These are phyloP conservation scores for Marasmarcha lunaedactyla DNA, from an alignment of 2,888 invertebrate species.

Conservation along the genomic window DNA sequence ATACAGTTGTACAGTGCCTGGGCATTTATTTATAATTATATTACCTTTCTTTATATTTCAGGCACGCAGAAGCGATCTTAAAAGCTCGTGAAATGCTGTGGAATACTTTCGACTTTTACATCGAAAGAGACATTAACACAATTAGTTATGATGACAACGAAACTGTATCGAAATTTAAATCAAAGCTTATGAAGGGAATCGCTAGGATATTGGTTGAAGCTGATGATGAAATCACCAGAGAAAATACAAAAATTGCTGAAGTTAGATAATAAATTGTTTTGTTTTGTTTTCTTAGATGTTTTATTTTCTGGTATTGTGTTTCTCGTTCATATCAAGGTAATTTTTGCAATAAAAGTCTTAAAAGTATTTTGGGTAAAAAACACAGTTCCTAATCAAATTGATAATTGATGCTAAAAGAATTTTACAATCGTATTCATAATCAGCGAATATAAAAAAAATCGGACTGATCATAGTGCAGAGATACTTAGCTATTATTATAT, in stretches of 20 bases:
- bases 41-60: constrained; percentile 33
- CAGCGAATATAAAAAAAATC: no score
- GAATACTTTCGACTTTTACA: constrained; percentile 54
- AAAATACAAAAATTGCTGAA: constrained; percentile 11
- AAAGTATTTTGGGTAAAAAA: no score
- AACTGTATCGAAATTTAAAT: constrained; percentile 31
- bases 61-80: constrained; percentile 56
- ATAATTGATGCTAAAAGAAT: no score
- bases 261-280: constrained; percentile 12
- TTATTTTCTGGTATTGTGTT: no score
- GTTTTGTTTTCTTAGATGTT: neutral
- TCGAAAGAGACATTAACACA: constrained; percentile 40
- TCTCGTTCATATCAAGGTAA: no score
- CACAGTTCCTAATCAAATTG: no score
- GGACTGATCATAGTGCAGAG: no score
- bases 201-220: constrained; percentile 42
- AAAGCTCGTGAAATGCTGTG: constrained; percentile 57
- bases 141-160: constrained; percentile 31
- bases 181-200: constrained; percentile 35
- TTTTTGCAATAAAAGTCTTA: no score
- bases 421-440: no score
- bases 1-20: no score
- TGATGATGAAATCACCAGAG: constrained; percentile 20
- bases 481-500: no score
- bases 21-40: no score